Base-by-base conservation (phyloP, 2,797 vertebrate species). In the Brachyalestes nurse region DNA sequence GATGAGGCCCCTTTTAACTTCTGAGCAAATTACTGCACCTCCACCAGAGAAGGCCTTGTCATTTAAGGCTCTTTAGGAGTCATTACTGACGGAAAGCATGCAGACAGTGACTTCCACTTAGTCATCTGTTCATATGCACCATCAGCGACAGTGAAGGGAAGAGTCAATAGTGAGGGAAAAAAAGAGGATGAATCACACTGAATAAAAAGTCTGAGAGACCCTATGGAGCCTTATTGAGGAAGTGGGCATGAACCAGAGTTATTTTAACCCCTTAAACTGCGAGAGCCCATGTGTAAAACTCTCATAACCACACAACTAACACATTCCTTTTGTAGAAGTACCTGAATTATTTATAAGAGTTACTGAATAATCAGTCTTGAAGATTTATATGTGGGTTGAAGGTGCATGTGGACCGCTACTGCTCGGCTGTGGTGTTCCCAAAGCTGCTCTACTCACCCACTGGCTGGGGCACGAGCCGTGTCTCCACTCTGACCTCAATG, bases 401-500 rank as follows among this genome's bases (percentile, higher is more conserved):
- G 16, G 13, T 51, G 62, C 38, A 70, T 76, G 10, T 28, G 23
- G 25, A 4, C 9, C 1, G 25, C 12, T 6, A 14, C 14, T 10
- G 21, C 23, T 25, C 28, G 10, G 4, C 4, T 45, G 66, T 45
- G 42, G 17, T 3, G 12, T 34, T 42, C 6, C 13, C 3, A 14
- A 17, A 14, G 38, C 34, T 10, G 57, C 42, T 66, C 58, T 65
- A 93, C 94, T 95, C 82, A 95, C 94, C 93, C 83, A 92, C 89
- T 86, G 94, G 95, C 79, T 89, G 92, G 78, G 87, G 92, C 88
- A 93, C 88, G 78, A 96, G 91, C 5, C 94, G 93, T 0, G 97
- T 97, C 86, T 99, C 97, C 88, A 99, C 96, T 93, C 97, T 99
- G 91, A 99, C 97, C 93, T 99, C 97, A 0, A 96, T 96, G 89